Evolutionary conservation across 2,888 invertebrate genomes (phyloP).

Genomic region (Idaea biselata): DNA sequence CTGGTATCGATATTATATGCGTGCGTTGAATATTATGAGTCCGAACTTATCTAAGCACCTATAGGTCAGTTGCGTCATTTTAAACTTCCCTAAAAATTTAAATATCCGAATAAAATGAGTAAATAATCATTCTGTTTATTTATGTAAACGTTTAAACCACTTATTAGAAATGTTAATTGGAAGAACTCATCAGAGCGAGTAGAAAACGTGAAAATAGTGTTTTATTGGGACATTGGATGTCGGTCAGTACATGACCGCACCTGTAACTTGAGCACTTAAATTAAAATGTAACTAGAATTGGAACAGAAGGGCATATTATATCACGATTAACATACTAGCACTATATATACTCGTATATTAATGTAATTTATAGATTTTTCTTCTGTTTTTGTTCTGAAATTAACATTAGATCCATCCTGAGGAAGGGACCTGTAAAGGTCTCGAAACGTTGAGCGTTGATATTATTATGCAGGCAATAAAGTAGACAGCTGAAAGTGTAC

Average conservation of each 20-base stretch:
- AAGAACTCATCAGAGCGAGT: slow-evolving; percentile 26
- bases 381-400: too few relatives aligned
- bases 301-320: neutral
- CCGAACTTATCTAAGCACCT: too few relatives aligned
- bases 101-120: neutral
- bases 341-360: too few relatives aligned
- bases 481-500: neutral
- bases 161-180: slow-evolving; percentile 26
- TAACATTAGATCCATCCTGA: too few relatives aligned
- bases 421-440: neutral
- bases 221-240: slow-evolving; percentile 42
- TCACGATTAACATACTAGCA: too few relatives aligned
- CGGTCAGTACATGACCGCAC: slow-evolving; percentile 29
- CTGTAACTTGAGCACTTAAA: neutral
- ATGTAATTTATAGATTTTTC: too few relatives aligned
- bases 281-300: neutral
- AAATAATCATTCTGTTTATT: neutral
- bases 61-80: neutral
- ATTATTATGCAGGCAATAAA: neutral
- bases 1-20: too few relatives aligned
- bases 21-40: too few relatives aligned
- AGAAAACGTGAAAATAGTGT: slow-evolving; percentile 32
- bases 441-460: too few relatives aligned
- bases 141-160: neutral
- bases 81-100: neutral